phyloP scores from a whole-genome alignment of 92 coral and sea anemone genomes.

The Paragorgia papillata region DNA sequence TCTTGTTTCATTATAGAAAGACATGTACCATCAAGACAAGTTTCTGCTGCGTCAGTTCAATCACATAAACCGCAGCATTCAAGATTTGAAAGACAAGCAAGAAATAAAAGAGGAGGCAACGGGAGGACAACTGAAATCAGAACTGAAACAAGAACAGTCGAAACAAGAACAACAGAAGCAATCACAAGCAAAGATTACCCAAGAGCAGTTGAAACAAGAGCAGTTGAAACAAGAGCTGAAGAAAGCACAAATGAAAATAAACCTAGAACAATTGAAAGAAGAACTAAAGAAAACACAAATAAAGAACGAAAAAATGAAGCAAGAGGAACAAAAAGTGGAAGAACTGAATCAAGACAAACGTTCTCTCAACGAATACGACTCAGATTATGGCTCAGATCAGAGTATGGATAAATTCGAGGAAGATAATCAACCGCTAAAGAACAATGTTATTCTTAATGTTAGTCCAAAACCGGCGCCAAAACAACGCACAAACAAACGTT shows the following conservation, averaged over 20 bases:
- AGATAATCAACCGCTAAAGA: slow-evolving; percentile 2
- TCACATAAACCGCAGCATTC: slow-evolving; percentile 85
- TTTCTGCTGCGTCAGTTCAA: slow-evolving; percentile 86
- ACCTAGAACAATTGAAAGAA: not conserved
- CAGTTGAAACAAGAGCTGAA: slow-evolving; percentile 4
- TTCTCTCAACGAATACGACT: slow-evolving; percentile 27
- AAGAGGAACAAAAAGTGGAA: not conserved
- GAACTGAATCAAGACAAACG: slow-evolving; percentile 9
- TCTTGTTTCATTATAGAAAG: slow-evolving; percentile 33
- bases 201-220: slow-evolving; percentile 6
- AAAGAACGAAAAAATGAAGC: slow-evolving; percentile 7
- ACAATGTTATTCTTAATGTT: not conserved
- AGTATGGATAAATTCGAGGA: slow-evolving; percentile 41
- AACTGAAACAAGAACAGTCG: slow-evolving; percentile 12
- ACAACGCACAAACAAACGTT: slow-evolving; percentile 30
- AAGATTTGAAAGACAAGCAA: slow-evolving; percentile 38
- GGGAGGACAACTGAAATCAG: not conserved
- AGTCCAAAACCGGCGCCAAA: slow-evolving; percentile 19
- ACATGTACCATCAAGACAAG: slow-evolving; percentile 98
- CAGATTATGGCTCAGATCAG: slow-evolving; percentile 42
- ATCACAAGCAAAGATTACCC: not conserved
- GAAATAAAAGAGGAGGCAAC: slow-evolving; percentile 8
- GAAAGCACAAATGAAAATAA: not conserved
- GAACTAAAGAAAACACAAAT: not conserved
- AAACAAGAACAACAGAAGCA: not conserved